A percentile compares a stretch with the other conserved stretches of the same genome.
Evolutionary conservation across 2,797 vertebrate species (phyloP).

Genomic region (Molossus alvarezi): DNA sequence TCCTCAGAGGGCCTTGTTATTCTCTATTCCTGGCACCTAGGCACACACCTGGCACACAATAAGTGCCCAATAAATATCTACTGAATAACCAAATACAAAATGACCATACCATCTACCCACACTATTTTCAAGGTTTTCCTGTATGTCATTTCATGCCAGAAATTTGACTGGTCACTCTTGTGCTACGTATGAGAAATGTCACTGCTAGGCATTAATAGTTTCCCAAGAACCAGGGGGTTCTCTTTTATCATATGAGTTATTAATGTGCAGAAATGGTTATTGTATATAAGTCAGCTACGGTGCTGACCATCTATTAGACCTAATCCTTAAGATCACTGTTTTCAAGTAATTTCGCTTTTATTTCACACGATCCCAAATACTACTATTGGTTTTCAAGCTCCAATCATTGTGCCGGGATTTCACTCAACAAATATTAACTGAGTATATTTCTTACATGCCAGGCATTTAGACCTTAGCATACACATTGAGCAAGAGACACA

Average conservation of each 20-base stretch:
- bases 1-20: background rate
- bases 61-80: background rate
- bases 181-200: conserved; percentile 37
- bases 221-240: conserved; percentile 47
- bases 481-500: background rate
- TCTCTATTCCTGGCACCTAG: background rate
- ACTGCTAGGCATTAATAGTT: background rate
- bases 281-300: background rate
- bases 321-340: background rate
- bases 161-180: background rate
- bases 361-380: conserved; percentile 33
- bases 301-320: background rate
- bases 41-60: background rate
- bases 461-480: background rate
- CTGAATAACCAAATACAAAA: conserved; percentile 50
- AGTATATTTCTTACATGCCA: background rate
- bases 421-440: conserved; percentile 23
- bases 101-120: background rate
- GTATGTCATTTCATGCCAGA: background rate
- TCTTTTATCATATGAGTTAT: background rate
- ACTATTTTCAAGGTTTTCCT: background rate
- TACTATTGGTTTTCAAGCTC: conserved; percentile 18
- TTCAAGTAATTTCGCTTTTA: conserved; percentile 22
- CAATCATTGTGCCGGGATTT: background rate
- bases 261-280: background rate